A percentile compares a stretch with the other conserved stretches of the same genome.
Evolutionary conservation across 2,113 vertebrate genomes (phyloP).

Genomic region (Tautogolabrus adspersus): DNA sequence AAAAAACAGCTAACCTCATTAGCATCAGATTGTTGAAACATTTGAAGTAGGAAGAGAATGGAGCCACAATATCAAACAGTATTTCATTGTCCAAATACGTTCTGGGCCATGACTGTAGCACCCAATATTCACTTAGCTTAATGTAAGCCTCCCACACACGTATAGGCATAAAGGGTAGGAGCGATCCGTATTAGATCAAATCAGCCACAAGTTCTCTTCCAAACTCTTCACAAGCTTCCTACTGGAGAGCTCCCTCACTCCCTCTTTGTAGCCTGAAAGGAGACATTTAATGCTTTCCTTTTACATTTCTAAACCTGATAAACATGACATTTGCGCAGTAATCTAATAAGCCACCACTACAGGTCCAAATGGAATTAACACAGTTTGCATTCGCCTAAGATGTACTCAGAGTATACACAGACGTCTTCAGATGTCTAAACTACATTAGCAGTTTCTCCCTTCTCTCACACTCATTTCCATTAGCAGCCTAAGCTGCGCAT

Average conservation of each 20-base stretch:
- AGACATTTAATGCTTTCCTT: slow-evolving; percentile 69
- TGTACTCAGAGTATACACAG: slow-evolving; percentile 30
- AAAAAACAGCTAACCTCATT: slow-evolving; percentile 72
- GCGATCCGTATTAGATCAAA: slow-evolving; percentile 64
- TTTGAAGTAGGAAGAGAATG: slow-evolving; percentile 46
- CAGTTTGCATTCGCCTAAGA: slow-evolving; percentile 43
- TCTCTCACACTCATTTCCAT: slow-evolving; percentile 45
- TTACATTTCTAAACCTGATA: slow-evolving; percentile 77
- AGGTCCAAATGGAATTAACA: slow-evolving; percentile 70
- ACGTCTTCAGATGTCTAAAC: slow-evolving; percentile 43
- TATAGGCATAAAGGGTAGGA: slow-evolving; percentile 36
- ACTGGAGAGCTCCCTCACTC: slow-evolving; percentile 49
- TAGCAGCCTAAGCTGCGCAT: slow-evolving; percentile 43
- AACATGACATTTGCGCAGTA: slow-evolving; percentile 76
- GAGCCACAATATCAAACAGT: slow-evolving; percentile 56
- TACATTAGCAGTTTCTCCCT: slow-evolving; percentile 42
- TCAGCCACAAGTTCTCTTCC: slow-evolving; percentile 54
- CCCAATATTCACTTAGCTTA: slow-evolving; percentile 68
- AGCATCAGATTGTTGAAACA: slow-evolving; percentile 49
- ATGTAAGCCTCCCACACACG: slow-evolving; percentile 65
- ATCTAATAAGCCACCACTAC: slow-evolving; percentile 72
- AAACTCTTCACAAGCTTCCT: slow-evolving; percentile 51
- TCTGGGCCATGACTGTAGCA: slow-evolving; percentile 33
- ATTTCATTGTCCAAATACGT: slow-evolving; percentile 67
- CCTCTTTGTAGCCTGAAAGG: slow-evolving; percentile 44